Evolutionary conservation across 2,888 invertebrate genomes (phyloP), one percentile per base, ranked within the genome.

Genomic region (Epinotia brunnichana): DNA sequence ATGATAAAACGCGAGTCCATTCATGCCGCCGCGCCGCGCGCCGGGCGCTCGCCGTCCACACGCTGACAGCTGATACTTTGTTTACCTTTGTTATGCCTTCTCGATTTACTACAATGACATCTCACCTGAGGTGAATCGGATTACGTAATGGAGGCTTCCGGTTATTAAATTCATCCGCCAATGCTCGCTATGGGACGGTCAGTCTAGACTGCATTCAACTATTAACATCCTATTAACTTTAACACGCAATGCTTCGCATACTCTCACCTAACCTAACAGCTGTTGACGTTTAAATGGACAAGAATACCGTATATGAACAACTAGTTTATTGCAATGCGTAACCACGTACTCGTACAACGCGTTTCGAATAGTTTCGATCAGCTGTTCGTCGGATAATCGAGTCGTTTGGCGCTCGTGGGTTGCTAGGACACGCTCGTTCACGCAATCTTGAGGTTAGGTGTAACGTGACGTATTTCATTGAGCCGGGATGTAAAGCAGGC

Each of bases 401-500:
- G n/a, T 63, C 21, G 17, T 53, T n/a, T 21, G n/a, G 29, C 67
- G 60, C 21, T 61, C 48, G 64, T 61, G 54, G 60, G 66, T 67
- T 67, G 71, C 54, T 68, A 69, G 57, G 59, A 53, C 63, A 73
- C 57, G 54, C 54, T 61, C 54, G 72, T 68, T 62, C 57, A 63
- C 73, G 69, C 68, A 59, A 73, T 69, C 72, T 72, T 73, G 59
- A 68, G 72, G 73, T 73, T 73, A 69, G 73, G 73, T 73, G 73
- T 81, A 81, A 82, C 83, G 83, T 82, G 78, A 80, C 78, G 79
- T 81, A 80, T 90, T 89, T 87, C 88, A 91, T 89, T 89, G 88
- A 87, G 87, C 84, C 85, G 83, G 86, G 87, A 87, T 87, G 88
- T 89, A 91, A 90, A 91, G 88, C 90, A 85, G 85, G 85, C 83